Base-by-base conservation (phyloP, 2,797 vertebrate genomes). In the Artibeus lituratus region DNA sequence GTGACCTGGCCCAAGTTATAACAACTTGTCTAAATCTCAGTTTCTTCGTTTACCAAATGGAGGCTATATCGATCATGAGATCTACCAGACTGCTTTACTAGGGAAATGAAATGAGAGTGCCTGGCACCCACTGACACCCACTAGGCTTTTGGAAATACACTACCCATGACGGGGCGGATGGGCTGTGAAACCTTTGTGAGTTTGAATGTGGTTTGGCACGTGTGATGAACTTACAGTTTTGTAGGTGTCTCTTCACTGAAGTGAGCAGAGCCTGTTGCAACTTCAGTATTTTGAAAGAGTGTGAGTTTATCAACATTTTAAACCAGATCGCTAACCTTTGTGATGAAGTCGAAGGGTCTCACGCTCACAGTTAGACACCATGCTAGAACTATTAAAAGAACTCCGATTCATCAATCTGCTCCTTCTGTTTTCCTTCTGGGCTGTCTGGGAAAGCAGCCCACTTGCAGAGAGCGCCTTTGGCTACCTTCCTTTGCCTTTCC, bases 391-490 rank as follows among this genome's bases (percentile, higher is more conserved):
- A 91, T 95, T 96, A 81, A 95, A 95, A 95, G 89, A 95, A 96
- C 73, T 91, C 92, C 70, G 39, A 94, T 95, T 94, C 88, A 78
- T 94, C 72, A 77, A 94, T 95, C 53, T 32, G 51, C 90, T 92
- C 82, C 21, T 77, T 91, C 92, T 90, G 72, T 49, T 53, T 89
- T 89, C 94, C 94, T 95, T 94, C 82, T 73, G 92, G 89, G 67
- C 55, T 62, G 35, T 96, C 94, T n/a, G 92, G 97, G 96, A 96
- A 96, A 80, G 53, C 74, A 96, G 94, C 96, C 97, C 90, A 57
- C 72, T 90, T 49, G 62, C 51, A 96, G 88, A 97, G 39, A 84
- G 74, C 70, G 81, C 47, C 92, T 91, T 94, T 94, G 91, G 92
- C 88, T 24, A 35, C 35, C 73, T 94, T 96, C 82, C 92, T 94